Evolutionary conservation across 2,888 invertebrate genomes (phyloP), one percentile per base, ranked within the genome.

Genomic region (Ommatoiulus sabulosus): DNA sequence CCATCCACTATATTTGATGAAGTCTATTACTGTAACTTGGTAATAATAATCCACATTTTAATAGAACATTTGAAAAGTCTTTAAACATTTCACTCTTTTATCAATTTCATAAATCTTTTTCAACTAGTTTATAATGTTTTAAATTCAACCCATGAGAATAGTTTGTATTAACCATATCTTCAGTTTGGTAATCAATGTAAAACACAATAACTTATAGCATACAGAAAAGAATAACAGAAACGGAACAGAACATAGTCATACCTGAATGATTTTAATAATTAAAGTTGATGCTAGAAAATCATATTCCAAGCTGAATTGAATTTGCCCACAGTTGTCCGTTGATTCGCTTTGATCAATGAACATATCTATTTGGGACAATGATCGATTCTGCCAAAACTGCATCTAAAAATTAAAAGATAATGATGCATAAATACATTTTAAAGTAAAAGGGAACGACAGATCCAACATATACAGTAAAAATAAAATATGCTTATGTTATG

Each of bases 331-430:
- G 93, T 97, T 97, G 94, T 97, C 97, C 91, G 96, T 96, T 1
- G 97, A 96, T 93, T 97, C 97, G 89, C 97, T 95, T 93, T 97
- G 97, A 94, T 97, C 97, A 93, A 97, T 97, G 94, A 97, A 97
- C 97, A 97, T 97, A 93, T 97, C 97, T 93, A 97, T 97, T 94
- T 97, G 94, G 57, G 97, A 97, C 92, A 97, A 96, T 92, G 97
- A 97, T 92, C 97, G 63, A 80, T 87, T 87, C 43, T 63, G 72
- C 87, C 87, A 87, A 80, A 87, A 87, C 80, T 87, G 87, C 44
- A 87, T 72, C 87, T 87, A 8, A n/a, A 20, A 20, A 44, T 44
- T 24, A 72, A 24, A 85, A 44, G 5, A 15, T 1, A 85, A 46
- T 84, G 17, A 35, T 35, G 35, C 35, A 35, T 35, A 35, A 35